A percentile compares a stretch with the other conserved stretches of the same genome.
These are phyloP conservation scores for Mimas tiliae DNA, from an alignment of 2,888 invertebrate species.

Conservation along the genomic window DNA sequence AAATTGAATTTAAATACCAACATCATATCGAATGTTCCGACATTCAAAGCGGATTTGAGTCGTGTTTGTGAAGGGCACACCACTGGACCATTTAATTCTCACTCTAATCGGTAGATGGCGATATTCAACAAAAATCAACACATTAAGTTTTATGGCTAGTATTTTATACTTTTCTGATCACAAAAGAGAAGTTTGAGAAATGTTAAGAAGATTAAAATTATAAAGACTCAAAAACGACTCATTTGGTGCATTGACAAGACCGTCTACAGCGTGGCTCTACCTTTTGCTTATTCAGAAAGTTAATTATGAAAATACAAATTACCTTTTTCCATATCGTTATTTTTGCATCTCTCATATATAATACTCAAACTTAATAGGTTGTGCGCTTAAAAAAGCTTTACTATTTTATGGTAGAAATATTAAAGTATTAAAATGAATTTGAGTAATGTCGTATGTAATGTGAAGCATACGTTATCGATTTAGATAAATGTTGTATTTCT, in stretches of 20 bases:
- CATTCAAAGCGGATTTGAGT: slow-evolving; percentile 16
- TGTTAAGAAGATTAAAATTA: neutral
- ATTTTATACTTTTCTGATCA: too few relatives aligned
- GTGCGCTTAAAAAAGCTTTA: too few relatives aligned
- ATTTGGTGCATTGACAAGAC: too few relatives aligned
- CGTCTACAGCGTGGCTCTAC: too few relatives aligned
- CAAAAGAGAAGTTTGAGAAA: neutral
- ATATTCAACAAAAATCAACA: neutral
- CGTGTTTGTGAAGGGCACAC: slow-evolving; percentile 30
- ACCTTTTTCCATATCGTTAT: too few relatives aligned
- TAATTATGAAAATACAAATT: too few relatives aligned
- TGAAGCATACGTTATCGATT: slow-evolving; percentile 10
- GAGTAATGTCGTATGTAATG: slow-evolving; percentile 1
- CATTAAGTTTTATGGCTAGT: neutral
- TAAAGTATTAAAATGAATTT: slow-evolving; percentile 21
- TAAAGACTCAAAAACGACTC: too few relatives aligned
- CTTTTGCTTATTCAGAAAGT: too few relatives aligned
- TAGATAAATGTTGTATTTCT: slow-evolving; percentile 24
- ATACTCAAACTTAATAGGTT: too few relatives aligned
- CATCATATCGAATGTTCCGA: neutral
- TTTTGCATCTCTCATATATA: too few relatives aligned
- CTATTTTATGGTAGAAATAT: neutral
- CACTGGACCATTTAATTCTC: slow-evolving; percentile 13
- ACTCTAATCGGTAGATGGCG: slow-evolving; percentile 26
- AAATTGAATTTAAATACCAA: neutral